Percentiles rank a stretch among this genome's conserved stretches.
Conservation (phyloP, 2,888 invertebrate species). For the Conus canariensis region DNA sequence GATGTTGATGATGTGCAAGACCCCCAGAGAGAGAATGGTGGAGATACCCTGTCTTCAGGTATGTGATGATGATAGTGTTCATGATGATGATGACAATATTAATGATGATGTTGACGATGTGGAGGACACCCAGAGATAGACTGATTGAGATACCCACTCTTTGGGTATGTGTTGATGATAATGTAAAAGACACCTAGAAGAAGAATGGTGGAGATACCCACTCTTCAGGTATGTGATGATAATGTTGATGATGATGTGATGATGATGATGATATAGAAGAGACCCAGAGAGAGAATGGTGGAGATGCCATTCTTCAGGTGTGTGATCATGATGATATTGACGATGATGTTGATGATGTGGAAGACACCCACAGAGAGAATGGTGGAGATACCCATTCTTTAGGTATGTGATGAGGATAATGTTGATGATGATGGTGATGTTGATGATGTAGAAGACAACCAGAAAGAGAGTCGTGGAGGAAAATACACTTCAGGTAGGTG, state of each 20-base stretch:
- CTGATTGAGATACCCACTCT: too few species aligned
- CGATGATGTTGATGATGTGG: conserved; percentile 99
- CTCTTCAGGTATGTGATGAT: conserved; percentile 21
- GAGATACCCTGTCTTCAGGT: conserved; percentile 81
- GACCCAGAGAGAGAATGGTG: conserved; percentile 95
- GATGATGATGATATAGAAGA: conserved; percentile 99
- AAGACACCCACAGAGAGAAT: conserved; percentile 96
- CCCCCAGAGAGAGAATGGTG: conserved; percentile 95
- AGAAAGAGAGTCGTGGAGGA: conserved; percentile 93
- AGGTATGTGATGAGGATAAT: conserved; percentile 56
- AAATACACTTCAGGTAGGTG: conserved; percentile 66
- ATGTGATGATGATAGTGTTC: not conserved
- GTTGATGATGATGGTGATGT: conserved; percentile 75
- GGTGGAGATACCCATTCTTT: conserved; percentile 84
- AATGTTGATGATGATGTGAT: not conserved
- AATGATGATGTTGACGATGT: conserved; percentile 74
- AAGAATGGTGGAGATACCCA: conserved; percentile 89
- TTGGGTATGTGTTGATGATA: conserved; percentile 80
- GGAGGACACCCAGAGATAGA: too few species aligned
- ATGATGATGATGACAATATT: not conserved
- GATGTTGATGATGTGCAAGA: conserved; percentile 98
- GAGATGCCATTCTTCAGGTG: conserved; percentile 81
- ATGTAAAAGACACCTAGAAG: conserved; percentile 98
- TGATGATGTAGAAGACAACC: conserved; percentile 99
- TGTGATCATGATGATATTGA: conserved; percentile 96